Evolutionary conservation across 92 coral and sea anemone genomes (phyloP).

Genomic region (Zoanthus solanderi): DNA sequence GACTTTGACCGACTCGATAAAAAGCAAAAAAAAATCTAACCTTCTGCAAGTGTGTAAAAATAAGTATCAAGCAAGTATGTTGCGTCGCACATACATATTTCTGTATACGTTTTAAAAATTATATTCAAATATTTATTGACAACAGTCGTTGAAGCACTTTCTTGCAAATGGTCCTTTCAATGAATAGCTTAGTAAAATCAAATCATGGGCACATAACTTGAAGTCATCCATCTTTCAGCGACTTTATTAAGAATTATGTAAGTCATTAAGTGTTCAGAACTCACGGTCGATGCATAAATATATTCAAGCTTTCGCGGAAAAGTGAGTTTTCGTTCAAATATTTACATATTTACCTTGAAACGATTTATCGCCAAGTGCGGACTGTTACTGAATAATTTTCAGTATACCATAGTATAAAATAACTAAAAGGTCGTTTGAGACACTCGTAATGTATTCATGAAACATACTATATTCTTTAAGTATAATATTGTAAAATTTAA

Average conservation of each 20-base stretch:
- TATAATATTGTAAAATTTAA: too few relatives aligned
- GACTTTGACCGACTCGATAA: too few relatives aligned
- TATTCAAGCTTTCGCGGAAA: slow-evolving; percentile 8
- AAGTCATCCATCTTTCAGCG: slow-evolving; percentile 6
- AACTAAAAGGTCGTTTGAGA: neutral
- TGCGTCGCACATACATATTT: too few relatives aligned
- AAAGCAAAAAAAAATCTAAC: too few relatives aligned
- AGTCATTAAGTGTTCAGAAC: too few relatives aligned
- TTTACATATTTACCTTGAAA: slow-evolving; percentile 39
- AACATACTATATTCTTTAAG: too few relatives aligned
- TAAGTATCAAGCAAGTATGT: too few relatives aligned
- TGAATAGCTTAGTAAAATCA: neutral
- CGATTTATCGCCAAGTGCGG: neutral
- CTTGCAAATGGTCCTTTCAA: neutral
- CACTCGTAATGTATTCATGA: too few relatives aligned
- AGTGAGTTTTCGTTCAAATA: slow-evolving; percentile 11
- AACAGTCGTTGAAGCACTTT: neutral
- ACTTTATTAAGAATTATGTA: neutral
- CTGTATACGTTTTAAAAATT: too few relatives aligned
- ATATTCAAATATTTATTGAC: too few relatives aligned
- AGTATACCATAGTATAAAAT: neutral
- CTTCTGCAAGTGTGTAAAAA: too few relatives aligned
- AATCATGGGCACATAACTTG: neutral
- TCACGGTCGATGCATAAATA: neutral
- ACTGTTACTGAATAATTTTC: neutral